Evolutionary conservation across 2,888 invertebrate species (phyloP), one percentile per base, ranked within the genome.

Genomic region (Strigamia transsilvanica): DNA sequence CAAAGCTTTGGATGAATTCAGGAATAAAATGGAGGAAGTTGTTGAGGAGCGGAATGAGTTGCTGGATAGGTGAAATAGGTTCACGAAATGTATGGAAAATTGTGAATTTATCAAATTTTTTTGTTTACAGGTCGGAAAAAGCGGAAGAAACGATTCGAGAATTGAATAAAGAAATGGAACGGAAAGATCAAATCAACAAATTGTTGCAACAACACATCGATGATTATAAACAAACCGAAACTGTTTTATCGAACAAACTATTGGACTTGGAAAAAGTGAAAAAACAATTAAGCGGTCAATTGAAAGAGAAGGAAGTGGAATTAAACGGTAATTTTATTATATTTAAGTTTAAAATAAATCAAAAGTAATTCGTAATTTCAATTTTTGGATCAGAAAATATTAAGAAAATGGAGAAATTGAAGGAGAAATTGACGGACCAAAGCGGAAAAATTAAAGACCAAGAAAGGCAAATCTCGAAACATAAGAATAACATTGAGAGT

Each of bases 131-230:
- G 18, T 9, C 23, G 15, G 66, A 23, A 66, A 66, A 66, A 10
- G 32, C 32, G 4, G 66, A 23, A 27, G 66, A 66, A 66, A 66
- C 27, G 1, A 27, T 66, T 13, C 7, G 27, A 23, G 66, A 32
- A 27, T 66, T 66, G 32, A 23, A 32, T 12, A 66, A 66, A 66
- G 66, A 66, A 66, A 27, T 66, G 27, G 66, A 66, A 66, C 66
- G 66, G 1, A 27, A 23, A 66, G 66, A 66, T 27, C 66, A 66
- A 27, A 66, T 66, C 12, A 66, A 27, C 27, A 66, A 66, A 66
- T 13, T 66, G 32, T 32, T 66, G 27, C 66, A 66, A 27, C 27
- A 32, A 32, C 66, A 32, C 32, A 32, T 66, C 23, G 66, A 66
- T 23, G 66, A 66, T 12, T 15, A 27, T 27, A 66, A 66, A 27